phyloP scores from a whole-genome alignment of 64 coral and sea anemone species.

The Stylophora pistillata region DNA sequence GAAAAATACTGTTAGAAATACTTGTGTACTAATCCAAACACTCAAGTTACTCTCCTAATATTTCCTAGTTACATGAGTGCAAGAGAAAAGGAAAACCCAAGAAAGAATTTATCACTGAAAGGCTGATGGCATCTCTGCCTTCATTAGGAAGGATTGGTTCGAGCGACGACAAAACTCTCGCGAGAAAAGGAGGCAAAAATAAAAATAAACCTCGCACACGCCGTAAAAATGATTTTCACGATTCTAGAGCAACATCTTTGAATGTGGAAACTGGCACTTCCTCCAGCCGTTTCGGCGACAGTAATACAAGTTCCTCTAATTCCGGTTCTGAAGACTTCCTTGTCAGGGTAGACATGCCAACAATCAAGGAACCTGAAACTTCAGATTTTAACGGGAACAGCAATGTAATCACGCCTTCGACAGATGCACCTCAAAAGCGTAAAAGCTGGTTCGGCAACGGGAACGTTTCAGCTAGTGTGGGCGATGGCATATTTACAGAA shows the following conservation, averaged over 20 bases:
- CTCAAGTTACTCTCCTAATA: neutral
- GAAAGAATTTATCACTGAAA: neutral
- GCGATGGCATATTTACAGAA: constrained; percentile 12
- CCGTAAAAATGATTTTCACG: neutral
- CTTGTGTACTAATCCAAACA: no score
- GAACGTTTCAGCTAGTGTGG: neutral
- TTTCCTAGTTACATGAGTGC: constrained; percentile 42
- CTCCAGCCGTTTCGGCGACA: neutral
- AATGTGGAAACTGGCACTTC: neutral
- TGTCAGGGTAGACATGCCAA: neutral
- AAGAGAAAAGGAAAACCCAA: constrained; percentile 13
- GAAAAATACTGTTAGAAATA: no score
- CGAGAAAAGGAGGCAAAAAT: neutral
- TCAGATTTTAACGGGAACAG: neutral
- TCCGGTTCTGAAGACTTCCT: neutral
- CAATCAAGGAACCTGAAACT: neutral
- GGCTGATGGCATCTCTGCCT: constrained; percentile 7
- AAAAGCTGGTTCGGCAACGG: constrained; percentile 11
- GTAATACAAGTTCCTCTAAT: constrained; percentile 3
- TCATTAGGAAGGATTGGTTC: neutral
- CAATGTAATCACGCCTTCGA: neutral
- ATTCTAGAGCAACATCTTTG: constrained; percentile 20
- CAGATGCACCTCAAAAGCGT: neutral
- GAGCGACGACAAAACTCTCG: neutral
- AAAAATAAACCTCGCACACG: neutral